Evolutionary conservation across 1,140 invertebrate species (phyloP).

Genomic region (Drosophila mauritiana): DNA sequence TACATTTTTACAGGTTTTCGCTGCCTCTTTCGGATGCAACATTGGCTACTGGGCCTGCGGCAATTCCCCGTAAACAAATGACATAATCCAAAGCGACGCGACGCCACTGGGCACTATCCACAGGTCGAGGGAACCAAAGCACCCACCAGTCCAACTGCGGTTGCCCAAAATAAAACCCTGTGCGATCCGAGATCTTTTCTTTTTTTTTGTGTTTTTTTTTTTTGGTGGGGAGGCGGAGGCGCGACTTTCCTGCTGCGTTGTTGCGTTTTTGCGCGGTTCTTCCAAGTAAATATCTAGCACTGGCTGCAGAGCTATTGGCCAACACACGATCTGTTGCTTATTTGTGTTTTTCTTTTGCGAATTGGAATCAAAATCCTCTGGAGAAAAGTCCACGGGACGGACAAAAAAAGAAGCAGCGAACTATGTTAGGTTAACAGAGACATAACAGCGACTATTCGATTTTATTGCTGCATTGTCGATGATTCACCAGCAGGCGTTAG

Average conservation of each 20-base stretch:
- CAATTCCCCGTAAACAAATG: constrained; percentile 78
- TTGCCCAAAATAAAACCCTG: constrained; percentile 13
- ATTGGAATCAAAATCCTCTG: constrained; percentile 36
- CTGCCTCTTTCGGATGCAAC: constrained; percentile 66
- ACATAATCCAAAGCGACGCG: constrained; percentile 75
- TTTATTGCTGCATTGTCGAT: background rate
- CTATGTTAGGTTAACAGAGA: constrained; percentile 1
- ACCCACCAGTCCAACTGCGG: constrained; percentile 1
- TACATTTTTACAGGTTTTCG: constrained; percentile 80
- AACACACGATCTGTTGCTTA: constrained; percentile 9
- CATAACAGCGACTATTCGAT: constrained; percentile 1
- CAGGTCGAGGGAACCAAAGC: background rate
- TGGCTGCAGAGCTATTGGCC: background rate
- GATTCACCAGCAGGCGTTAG: constrained; percentile 1
- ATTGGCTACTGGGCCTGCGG: constrained; percentile 67
- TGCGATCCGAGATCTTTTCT: constrained; percentile 7
- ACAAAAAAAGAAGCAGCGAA: constrained; percentile 25
- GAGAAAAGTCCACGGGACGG: constrained; percentile 37
- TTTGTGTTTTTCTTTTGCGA: constrained; percentile 32
- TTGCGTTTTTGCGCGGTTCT: constrained; percentile 12
- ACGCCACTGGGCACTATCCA: constrained; percentile 32
- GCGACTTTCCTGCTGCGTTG: constrained; percentile 10
- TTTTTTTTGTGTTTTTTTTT: background rate
- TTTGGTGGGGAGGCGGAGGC: constrained; percentile 8
- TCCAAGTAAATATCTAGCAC: background rate